Evolutionary conservation across 1,140 invertebrate genomes (phyloP), one percentile per base, ranked within the genome.

Genomic region (Radopholus similis): DNA sequence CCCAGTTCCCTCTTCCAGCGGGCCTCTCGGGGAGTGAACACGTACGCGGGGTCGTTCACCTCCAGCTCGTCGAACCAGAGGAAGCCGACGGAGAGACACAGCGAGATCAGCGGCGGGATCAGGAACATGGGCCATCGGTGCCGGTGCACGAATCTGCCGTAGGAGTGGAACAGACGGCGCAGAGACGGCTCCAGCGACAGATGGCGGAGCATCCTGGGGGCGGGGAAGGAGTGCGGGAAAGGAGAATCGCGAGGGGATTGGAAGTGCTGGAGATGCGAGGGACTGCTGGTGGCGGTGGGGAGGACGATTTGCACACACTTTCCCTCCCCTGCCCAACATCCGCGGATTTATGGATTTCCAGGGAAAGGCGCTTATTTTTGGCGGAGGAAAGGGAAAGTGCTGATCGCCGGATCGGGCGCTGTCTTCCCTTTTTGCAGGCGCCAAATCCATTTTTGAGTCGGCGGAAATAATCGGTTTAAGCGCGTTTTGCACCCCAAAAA

Each of bases 21-120:
- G 67, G 78, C 78, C 66, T 83, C 78, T 54, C 60, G 72, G 0
- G 78, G 78, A 5, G 78, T 80, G 40, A 80, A 80, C 6, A 83
- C 78, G 57, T 81, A 80, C 8, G 78, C 80, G 5, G 79, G 79
- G 69, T 81, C 79, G 63, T 81, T 76, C n/a, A 82, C 69, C 35
- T 70, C 37, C 18, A 82, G 56, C 13, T 82, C 78, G 28, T 62
- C 55, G 58, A 82, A 56, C 60, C 78, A 72, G 13, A 82, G 34
- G 57, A 81, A 79, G 6, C 79, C 79, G 47, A 76, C 51, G 11
- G 66, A 68, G 13, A 81, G 66, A 13, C 72, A 38, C 6, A 70
- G 55, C 4, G 76, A 78, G 28, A 81, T 11, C 13, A 81, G 64
- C 6, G 81, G n/a, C 5, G 79, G 80, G 4, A 75, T 44, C 59